Evolutionary conservation across 2,888 invertebrate genomes (phyloP), one percentile per base, ranked within the genome.

Genomic region (Zaprionus bogoriensis): DNA sequence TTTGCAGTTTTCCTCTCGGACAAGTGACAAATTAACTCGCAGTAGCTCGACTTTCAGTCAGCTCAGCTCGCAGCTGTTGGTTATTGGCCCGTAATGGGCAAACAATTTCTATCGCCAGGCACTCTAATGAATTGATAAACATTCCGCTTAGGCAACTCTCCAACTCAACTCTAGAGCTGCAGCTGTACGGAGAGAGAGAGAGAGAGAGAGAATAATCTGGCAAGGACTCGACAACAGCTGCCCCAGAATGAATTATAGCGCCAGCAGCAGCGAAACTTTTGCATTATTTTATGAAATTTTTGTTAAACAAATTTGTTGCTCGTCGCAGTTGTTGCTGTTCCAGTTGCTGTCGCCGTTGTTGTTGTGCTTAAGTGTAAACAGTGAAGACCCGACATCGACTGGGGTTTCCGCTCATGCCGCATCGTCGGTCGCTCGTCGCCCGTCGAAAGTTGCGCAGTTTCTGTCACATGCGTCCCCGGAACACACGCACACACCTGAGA

Each of bases 211-310:
- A n/a, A n/a, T n/a, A n/a, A 41, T 19, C 20, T 41, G 41, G 22
- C 44, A 48, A 44, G 51, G 44, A 50, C 50, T 44, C 67, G 74
- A 73, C 74, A 71, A 70, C 70, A 71, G 70, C 70, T 71, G 70
- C 71, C 52, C 53, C 50, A 41, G 65, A 57, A 76, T 72, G 77
- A 72, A 72, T 72, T 72, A 72, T 76, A 41, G 62, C 17, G 60
- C 57, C 46, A 59, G 44, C 52, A 58, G 20, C n/a, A 20, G 19
- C 12, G 25, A 71, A 78, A 78, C 78, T 78, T 78, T 78, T 82
- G 71, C 78, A 80, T 80, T 87, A 80, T 87, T 80, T 80, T 80
- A 80, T 87, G 78, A 84, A 84, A 87, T 67, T 81, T 73, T 87
- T 81, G 87, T 81, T 80, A 60, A 80, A 81, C 87, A 80, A 80